A percentile compares a stretch with the other conserved stretches of the same genome.
phyloP scores from a whole-genome alignment of 2,113 vertebrate species.

The Bathybates hornii region DNA sequence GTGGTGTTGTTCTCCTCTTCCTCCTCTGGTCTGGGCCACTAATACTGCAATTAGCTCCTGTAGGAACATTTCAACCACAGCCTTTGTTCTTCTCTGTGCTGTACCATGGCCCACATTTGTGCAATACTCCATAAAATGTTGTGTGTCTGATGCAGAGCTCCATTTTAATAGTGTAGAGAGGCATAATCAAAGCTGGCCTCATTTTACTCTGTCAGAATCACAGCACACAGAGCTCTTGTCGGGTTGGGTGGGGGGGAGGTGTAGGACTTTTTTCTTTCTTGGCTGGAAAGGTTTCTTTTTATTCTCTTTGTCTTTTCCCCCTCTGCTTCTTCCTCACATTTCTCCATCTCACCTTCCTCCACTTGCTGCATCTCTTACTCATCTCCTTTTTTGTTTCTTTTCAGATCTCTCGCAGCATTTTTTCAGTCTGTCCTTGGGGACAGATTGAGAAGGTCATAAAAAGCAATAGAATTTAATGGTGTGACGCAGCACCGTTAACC shows the following conservation, averaged over 20 bases:
- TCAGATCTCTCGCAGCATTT: background rate
- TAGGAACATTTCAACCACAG: conserved; percentile 31
- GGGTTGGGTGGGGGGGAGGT: background rate
- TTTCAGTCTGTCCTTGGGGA: conserved; percentile 35
- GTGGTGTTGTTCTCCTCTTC: conserved; percentile 24
- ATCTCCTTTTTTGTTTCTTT: background rate
- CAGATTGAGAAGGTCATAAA: conserved; percentile 42
- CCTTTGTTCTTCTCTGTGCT: conserved; percentile 36
- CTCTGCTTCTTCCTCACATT: background rate
- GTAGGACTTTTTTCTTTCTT: background rate
- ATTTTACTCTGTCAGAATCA: conserved; percentile 46
- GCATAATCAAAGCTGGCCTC: conserved; percentile 60
- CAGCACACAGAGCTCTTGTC: conserved; percentile 10
- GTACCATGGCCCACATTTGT: conserved; percentile 8
- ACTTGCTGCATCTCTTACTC: background rate
- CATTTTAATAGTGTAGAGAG: conserved; percentile 33
- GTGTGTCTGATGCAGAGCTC: conserved; percentile 30
- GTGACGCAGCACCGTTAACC: conserved; percentile 47
- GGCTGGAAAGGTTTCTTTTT: conserved; percentile 1
- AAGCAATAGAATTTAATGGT: conserved; percentile 50
- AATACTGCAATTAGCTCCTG: conserved; percentile 55
- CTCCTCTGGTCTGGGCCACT: conserved; percentile 29
- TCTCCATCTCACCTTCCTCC: background rate
- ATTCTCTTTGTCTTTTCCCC: background rate
- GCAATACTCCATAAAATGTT: conserved; percentile 29